Conservation (phyloP, 1,140 invertebrate genomes). For the Halictus rubicundus region DNA sequence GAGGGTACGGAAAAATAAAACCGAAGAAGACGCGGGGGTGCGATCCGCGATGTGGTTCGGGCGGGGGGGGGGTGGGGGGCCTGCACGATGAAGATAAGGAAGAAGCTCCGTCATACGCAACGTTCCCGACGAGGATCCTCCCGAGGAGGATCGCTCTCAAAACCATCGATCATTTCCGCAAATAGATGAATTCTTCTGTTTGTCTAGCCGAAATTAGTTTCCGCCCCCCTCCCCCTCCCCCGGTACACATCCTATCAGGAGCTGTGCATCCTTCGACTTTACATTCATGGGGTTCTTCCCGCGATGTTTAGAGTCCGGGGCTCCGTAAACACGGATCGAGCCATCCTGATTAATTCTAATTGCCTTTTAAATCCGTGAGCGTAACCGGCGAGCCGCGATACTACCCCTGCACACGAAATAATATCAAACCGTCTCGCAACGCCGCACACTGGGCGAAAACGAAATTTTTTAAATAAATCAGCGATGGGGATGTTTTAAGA, state of each 20-base stretch:
- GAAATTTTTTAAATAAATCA: too few relatives aligned
- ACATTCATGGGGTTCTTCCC: background rate
- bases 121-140: too few relatives aligned
- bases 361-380: background rate
- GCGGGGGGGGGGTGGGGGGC: too few relatives aligned
- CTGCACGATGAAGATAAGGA: conserved; percentile 65
- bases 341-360: background rate
- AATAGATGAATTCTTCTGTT: conserved; percentile 62
- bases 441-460: too few relatives aligned
- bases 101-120: conserved; percentile 36
- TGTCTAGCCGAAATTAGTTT: conserved; percentile 65
- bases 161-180: conserved; percentile 63
- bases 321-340: conserved; percentile 15
- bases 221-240: too few relatives aligned
- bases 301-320: background rate
- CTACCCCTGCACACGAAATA: background rate
- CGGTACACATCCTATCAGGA: background rate
- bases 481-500: too few relatives aligned
- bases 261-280: background rate
- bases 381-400: background rate
- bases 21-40: background rate
- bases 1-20: too few relatives aligned
- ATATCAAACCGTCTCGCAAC: background rate
- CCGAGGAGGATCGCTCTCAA: conserved; percentile 38
- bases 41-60: background rate